phyloP scores from a whole-genome alignment of 2,797 vertebrate genomes.

The Liparis tanakae region DNA sequence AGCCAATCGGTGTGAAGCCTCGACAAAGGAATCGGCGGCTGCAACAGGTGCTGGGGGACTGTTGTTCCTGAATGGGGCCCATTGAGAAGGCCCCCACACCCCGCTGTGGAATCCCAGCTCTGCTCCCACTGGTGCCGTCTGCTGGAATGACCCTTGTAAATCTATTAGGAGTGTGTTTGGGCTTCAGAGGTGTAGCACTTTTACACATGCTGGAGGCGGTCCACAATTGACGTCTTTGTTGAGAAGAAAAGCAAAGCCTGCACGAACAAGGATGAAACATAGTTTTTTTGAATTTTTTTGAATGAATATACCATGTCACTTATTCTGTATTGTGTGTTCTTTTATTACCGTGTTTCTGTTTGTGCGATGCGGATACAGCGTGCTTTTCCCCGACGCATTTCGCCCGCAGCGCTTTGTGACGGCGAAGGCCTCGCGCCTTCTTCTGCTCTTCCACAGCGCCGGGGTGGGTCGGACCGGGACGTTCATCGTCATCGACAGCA shows the following conservation, averaged over 20 bases:
- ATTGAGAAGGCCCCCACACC: constrained; percentile 56
- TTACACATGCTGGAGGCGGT: constrained; percentile 62
- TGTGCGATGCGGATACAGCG: background rate
- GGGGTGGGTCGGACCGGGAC: constrained; percentile 97
- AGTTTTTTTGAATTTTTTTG: background rate
- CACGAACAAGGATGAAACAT: background rate
- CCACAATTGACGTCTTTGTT: constrained; percentile 51
- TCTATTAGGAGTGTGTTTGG: constrained; percentile 67
- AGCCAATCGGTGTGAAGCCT: constrained; percentile 20
- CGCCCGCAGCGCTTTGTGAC: constrained; percentile 18
- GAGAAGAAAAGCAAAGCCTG: background rate
- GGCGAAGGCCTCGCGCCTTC: constrained; percentile 44
- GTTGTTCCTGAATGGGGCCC: constrained; percentile 70
- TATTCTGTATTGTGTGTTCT: background rate
- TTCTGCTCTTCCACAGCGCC: constrained; percentile 81
- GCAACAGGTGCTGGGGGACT: constrained; percentile 75
- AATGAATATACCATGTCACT: background rate
- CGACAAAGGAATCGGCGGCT: constrained; percentile 58
- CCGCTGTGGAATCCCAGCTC: constrained; percentile 67
- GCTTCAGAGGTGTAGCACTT: constrained; percentile 66
- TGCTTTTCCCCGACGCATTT: background rate
- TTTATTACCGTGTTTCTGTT: background rate
- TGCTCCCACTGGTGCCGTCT: constrained; percentile 63
- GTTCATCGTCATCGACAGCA: constrained; percentile 97
- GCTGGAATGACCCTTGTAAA: constrained; percentile 76